Evolutionary conservation across 1,140 invertebrate genomes (phyloP), one percentile per base, ranked within the genome.

Genomic region (Drosophila punjabiensis): DNA sequence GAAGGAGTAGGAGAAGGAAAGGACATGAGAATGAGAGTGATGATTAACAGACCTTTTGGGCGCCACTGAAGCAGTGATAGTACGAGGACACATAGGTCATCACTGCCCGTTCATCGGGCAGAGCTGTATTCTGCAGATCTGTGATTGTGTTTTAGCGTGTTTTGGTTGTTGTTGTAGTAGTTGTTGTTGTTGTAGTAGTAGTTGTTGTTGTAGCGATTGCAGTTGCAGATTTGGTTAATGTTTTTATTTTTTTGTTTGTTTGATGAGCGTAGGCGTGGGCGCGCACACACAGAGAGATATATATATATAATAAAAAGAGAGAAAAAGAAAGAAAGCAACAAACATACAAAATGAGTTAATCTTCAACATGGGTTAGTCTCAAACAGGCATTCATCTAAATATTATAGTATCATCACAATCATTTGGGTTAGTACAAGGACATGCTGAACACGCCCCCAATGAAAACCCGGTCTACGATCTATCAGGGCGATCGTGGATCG

Each of bases 81-180:
- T 99, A 99, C 66, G 98, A 99, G 30, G 99, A 99, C 70, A 99
- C 98, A 95, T 99, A 99, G 80, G 99, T 99, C 99, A 99, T 99
- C 92, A 99, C 98, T 78, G 98, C 99, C 93, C 98, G 95, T 95
- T 99, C 99, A 95, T 99, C 99, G 85, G 99, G 98, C 96, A 99
- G 98, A 93, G 98, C 98, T 84, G 98, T 99, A 95, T 98, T 98
- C 94, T 98, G 97, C 96, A 99, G 97, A 96, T 99, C 99, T 99
- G 93, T 94, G 60, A 73, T 47, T 68, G 66, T 73, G 64, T 52
- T 64, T 79, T 48, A 1, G 7, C 35, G 45, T 77, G n/a, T 48
- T 62, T 35, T 60, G 28, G 5, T 67, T 60, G 55, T 71, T 79
- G 45, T 71, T 65, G 24, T 24, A 24, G 24, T 71, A 76, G 45